These are phyloP conservation scores for Rhynchopsitta pachyrhyncha DNA, from an alignment of 2,113 vertebrate species.

Conservation along the genomic window DNA sequence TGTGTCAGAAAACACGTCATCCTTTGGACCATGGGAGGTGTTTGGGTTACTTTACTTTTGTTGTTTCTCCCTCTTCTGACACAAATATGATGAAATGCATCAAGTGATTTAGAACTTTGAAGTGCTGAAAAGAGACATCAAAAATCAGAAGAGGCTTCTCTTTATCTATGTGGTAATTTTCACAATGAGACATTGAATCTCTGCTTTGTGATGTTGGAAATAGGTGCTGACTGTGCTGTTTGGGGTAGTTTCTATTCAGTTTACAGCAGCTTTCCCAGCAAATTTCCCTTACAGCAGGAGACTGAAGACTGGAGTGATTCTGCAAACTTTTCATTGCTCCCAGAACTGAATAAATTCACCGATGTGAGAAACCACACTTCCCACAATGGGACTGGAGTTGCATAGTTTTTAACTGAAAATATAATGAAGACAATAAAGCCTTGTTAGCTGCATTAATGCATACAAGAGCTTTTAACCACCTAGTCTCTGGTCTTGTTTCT, in stretches of 20 bases:
- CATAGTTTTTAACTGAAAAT: constrained; percentile 82
- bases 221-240: background rate
- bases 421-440: constrained; percentile 85
- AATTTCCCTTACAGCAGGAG: constrained; percentile 65
- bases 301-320: constrained; percentile 80
- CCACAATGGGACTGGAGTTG: constrained; percentile 75
- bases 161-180: background rate
- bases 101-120: background rate
- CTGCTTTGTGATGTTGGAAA: background rate
- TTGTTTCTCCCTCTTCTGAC: background rate
- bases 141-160: background rate
- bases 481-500: background rate
- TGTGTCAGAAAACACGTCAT: background rate
- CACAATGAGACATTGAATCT: background rate
- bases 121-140: background rate
- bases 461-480: constrained; percentile 52
- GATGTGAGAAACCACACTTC: constrained; percentile 86
- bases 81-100: background rate
- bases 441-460: constrained; percentile 86
- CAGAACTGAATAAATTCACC: constrained; percentile 79
- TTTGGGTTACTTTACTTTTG: background rate
- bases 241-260: background rate
- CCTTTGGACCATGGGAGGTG: accelerated
- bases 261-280: background rate
- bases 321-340: constrained; percentile 76